Conservation (phyloP, 2,888 invertebrate genomes). For the Hypena proboscidalis region DNA sequence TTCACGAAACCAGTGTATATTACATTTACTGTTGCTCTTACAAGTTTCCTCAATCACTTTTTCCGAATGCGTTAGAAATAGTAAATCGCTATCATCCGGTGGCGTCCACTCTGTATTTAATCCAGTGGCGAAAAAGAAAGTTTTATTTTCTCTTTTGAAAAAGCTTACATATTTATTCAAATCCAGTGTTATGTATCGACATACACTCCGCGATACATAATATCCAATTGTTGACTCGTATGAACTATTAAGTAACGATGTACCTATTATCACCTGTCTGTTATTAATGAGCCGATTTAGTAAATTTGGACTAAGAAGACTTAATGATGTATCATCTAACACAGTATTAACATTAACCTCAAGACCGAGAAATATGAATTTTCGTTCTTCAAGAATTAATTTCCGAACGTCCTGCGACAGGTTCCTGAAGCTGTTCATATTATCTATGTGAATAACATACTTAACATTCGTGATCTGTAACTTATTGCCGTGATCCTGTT, state of each 20-base stretch:
- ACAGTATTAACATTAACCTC: slow-evolving; percentile 8
- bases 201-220: slow-evolving; percentile 23
- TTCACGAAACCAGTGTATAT: slow-evolving; percentile 30
- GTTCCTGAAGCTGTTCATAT: slow-evolving; percentile 16
- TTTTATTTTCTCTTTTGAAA: neutral
- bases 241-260: slow-evolving; percentile 8
- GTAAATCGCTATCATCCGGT: slow-evolving; percentile 10
- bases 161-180: too few species aligned
- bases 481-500: too few species aligned
- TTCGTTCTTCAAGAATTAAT: slow-evolving; percentile 18
- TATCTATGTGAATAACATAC: slow-evolving; percentile 5
- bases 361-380: slow-evolving; percentile 26
- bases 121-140: slow-evolving; percentile 10
- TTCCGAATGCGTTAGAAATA: slow-evolving; percentile 21
- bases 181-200: slow-evolving; percentile 23
- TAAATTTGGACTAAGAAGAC: slow-evolving; percentile 19
- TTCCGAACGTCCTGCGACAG: slow-evolving; percentile 6
- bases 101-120: neutral
- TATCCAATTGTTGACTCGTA: slow-evolving; percentile 18
- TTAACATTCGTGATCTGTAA: neutral
- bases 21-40: slow-evolving; percentile 1
- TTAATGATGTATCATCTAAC: slow-evolving; percentile 6
- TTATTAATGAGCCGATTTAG: slow-evolving; percentile 22
- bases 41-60: slow-evolving; percentile 9
- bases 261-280: slow-evolving; percentile 19